phyloP scores from a whole-genome alignment of 2,797 vertebrate genomes.

The Taeniopygia guttata region DNA sequence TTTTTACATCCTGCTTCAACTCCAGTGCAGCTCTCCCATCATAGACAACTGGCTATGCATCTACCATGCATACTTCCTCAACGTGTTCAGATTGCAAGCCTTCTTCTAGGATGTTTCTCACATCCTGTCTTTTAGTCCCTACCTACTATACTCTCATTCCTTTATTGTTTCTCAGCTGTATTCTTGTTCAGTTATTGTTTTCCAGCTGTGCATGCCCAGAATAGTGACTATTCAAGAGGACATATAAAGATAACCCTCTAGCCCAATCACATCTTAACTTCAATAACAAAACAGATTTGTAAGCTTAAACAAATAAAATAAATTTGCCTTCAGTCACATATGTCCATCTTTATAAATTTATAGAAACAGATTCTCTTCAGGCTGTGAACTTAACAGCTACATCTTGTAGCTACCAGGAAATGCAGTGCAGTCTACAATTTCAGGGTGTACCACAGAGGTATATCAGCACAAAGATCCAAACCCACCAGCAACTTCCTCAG shows the following conservation, averaged over 20 bases:
- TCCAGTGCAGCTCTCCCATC: not conserved
- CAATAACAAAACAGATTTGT: not conserved
- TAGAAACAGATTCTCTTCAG: not conserved
- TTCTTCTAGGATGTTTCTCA: not conserved
- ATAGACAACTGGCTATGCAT: not conserved
- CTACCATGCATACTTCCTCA: not conserved
- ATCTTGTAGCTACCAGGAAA: not conserved
- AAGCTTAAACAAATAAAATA: not conserved
- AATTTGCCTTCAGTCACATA: not conserved
- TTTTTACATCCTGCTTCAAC: not conserved
- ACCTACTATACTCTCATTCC: not conserved
- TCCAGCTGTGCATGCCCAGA: not conserved
- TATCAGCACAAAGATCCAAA: not conserved
- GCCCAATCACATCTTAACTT: not conserved
- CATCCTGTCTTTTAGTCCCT: not conserved
- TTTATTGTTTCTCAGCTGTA: not conserved
- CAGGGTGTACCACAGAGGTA: not conserved
- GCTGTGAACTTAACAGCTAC: not conserved
- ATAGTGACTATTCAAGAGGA: not conserved
- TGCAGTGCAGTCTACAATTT: not conserved
- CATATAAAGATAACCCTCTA: not conserved
- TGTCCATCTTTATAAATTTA: not conserved
- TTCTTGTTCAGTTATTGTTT: not conserved
- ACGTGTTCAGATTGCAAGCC: not conserved
- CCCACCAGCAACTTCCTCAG: not conserved